Percentiles rank a stretch among this genome's conserved stretches.
phyloP scores from a whole-genome alignment of 2,113 vertebrate genomes.

The Tetraodon nigroviridis region DNA sequence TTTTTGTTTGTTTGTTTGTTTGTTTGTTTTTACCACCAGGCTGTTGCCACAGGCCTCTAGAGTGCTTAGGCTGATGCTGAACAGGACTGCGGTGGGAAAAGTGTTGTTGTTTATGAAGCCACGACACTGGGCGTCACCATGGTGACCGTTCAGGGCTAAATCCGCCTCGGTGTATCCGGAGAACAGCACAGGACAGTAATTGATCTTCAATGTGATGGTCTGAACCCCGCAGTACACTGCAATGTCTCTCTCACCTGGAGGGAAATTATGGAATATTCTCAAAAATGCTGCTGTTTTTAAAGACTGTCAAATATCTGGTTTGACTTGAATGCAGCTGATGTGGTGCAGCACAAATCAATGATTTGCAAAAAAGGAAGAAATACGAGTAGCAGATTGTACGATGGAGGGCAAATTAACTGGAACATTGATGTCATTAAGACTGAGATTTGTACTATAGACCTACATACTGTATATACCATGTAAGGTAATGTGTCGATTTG shows the following conservation, averaged over 20 bases:
- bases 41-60: constrained; percentile 92
- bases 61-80: constrained; percentile 93
- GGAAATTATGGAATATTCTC: not conserved
- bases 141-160: constrained; percentile 87
- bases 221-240: constrained; percentile 94
- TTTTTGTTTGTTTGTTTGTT: constrained; percentile 10
- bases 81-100: constrained; percentile 91
- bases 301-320: no score
- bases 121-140: constrained; percentile 86
- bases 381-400: no score
- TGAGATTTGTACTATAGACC: no score
- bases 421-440: no score
- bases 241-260: constrained; percentile 88
- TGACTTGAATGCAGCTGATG: no score
- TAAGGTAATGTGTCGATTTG: no score
- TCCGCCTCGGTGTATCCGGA: constrained; percentile 92
- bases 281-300: not conserved
- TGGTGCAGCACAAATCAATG: no score
- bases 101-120: constrained; percentile 98
- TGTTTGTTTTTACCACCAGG: constrained; percentile 81
- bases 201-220: constrained; percentile 95
- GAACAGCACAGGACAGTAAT: constrained; percentile 96
- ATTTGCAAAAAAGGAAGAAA: no score
- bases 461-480: no score
- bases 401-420: no score